Percentiles rank a stretch among this genome's conserved stretches.
Conservation (phyloP, 2,797 vertebrate species). For the Myotis pilosus region DNA sequence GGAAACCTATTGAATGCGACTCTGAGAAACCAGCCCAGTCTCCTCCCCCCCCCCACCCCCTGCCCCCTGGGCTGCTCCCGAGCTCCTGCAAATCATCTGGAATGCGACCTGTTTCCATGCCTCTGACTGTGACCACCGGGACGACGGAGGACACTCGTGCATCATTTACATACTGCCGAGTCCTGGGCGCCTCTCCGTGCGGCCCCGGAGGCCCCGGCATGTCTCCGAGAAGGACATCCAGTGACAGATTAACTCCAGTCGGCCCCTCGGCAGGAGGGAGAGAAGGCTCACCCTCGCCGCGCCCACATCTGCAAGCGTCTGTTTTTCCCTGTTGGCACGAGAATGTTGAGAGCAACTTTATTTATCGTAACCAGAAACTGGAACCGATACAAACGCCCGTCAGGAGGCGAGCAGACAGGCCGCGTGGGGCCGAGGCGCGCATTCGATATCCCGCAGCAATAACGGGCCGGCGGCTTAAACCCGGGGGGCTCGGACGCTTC, state of each 20-base stretch:
- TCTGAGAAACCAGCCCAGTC: not conserved
- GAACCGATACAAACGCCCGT: not conserved
- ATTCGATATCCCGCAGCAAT: accelerated
- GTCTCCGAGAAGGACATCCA: conserved; percentile 65
- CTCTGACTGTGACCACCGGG: conserved; percentile 10
- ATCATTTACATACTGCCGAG: conserved; percentile 68
- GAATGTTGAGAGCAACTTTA: not conserved
- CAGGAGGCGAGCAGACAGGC: accelerated
- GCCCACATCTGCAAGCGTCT: conserved; percentile 13
- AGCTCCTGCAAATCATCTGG: conserved; percentile 31
- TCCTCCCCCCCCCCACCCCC: not conserved
- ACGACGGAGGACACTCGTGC: conserved; percentile 15
- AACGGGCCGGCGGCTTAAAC: not conserved
- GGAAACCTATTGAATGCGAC: not conserved
- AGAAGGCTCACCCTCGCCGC: not conserved
- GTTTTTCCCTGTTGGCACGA: not conserved
- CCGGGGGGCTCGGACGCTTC: not conserved
- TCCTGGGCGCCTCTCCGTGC: conserved; percentile 34
- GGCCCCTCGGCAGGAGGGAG: not conserved
- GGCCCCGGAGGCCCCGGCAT: not conserved
- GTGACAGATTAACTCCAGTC: conserved; percentile 51
- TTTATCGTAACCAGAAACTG: not conserved
- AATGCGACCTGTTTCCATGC: conserved; percentile 59
- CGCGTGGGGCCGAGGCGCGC: accelerated
- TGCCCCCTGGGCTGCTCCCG: not conserved